Percentiles rank a stretch among this genome's conserved stretches.
These are phyloP conservation scores for Ondatra zibethicus DNA, from an alignment of 2,113 vertebrate genomes.

Conservation along the genomic window DNA sequence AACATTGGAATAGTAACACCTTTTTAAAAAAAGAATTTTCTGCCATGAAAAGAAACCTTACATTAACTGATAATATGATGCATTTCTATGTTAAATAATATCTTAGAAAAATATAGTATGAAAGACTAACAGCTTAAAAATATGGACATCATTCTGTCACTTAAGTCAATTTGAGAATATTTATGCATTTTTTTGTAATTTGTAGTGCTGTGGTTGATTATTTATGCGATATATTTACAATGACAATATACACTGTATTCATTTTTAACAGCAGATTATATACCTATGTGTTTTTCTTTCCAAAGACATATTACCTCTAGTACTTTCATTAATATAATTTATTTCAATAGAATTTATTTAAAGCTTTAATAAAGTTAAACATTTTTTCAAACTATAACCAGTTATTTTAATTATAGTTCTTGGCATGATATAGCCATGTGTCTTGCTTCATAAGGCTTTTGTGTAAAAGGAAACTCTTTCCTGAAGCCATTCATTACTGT, in stretches of 20 bases:
- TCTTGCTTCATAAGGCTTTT: not conserved
- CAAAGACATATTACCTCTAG: not conserved
- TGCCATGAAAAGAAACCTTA: not conserved
- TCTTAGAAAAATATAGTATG: not conserved
- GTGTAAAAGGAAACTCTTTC: not conserved
- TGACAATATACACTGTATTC: not conserved
- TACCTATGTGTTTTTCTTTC: not conserved
- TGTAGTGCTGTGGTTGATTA: not conserved
- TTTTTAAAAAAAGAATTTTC: not conserved
- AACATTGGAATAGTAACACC: not conserved
- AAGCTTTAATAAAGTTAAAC: not conserved
- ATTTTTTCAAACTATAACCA: not conserved
- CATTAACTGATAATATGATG: not conserved
- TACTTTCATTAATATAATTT: not conserved
- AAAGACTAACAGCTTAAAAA: not conserved
- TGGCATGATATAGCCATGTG: no score
- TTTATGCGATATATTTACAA: not conserved
- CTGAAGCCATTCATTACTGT: not conserved
- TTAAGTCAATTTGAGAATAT: not conserved
- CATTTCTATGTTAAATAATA: not conserved
- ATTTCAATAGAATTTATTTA: not conserved
- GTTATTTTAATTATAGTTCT: not conserved
- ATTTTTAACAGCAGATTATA: not conserved
- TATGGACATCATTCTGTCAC: not conserved
- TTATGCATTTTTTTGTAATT: not conserved